A percentile compares a stretch with the other conserved stretches of the same genome.
phyloP scores from a whole-genome alignment of 2,888 invertebrate genomes.

The Spilosoma lubricipeda region DNA sequence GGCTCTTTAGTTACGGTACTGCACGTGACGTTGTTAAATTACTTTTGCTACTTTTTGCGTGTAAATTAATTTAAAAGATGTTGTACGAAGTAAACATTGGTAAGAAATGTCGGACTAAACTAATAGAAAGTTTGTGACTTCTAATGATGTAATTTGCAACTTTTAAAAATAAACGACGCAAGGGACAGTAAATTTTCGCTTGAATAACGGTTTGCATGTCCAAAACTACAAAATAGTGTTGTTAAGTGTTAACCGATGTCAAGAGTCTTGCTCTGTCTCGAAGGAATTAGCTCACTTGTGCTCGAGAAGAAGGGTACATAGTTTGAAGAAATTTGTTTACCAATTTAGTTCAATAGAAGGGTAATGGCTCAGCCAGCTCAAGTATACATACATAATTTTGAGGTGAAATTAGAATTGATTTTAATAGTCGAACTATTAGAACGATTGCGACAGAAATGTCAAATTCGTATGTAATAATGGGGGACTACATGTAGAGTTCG shows the following conservation, averaged over 20 bases:
- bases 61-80: neutral
- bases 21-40: slow-evolving; percentile 18
- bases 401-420: neutral
- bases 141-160: neutral
- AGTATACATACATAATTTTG: neutral
- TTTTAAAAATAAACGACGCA: neutral
- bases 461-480: neutral
- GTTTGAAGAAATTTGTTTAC: neutral
- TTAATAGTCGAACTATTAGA: too few relatives aligned
- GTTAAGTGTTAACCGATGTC: neutral
- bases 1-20: slow-evolving; percentile 32
- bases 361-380: neutral
- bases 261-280: neutral
- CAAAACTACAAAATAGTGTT: neutral
- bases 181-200: neutral
- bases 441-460: neutral
- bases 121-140: neutral
- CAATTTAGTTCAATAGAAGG: neutral
- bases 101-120: neutral
- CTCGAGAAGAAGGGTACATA: neutral
- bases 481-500: neutral
- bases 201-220: neutral
- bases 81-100: neutral
- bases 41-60: slow-evolving; percentile 18
- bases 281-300: neutral